Evolutionary conservation across 2,888 invertebrate species (phyloP).

Genomic region (Caenorhabditis sp.): DNA sequence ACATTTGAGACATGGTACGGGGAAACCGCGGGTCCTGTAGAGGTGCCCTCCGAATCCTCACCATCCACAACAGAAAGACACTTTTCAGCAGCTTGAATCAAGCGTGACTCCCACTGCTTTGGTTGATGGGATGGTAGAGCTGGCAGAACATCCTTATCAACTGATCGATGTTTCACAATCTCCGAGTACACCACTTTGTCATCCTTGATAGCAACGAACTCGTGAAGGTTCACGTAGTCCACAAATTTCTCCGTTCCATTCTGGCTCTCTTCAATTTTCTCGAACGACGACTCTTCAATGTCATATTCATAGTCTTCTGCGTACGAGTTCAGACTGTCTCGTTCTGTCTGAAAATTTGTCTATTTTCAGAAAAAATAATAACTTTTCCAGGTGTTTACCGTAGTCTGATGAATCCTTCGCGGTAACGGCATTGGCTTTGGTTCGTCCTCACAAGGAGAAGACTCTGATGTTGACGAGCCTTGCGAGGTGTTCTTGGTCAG

Average conservation of each 20-base stretch:
- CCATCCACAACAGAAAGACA: slow-evolving; percentile 67
- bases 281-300: slow-evolving; percentile 78
- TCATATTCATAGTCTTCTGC: slow-evolving; percentile 80
- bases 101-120: slow-evolving; percentile 69
- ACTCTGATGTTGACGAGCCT: slow-evolving; percentile 73
- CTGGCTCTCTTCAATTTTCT: slow-evolving; percentile 66
- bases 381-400: slow-evolving; percentile 7
- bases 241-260: slow-evolving; percentile 56
- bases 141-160: slow-evolving; percentile 63
- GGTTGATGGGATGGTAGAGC: slow-evolving; percentile 72
- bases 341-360: slow-evolving; percentile 69
- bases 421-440: slow-evolving; percentile 72
- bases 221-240: slow-evolving; percentile 79
- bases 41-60: slow-evolving; percentile 62
- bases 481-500: slow-evolving; percentile 53
- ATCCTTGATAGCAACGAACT: slow-evolving; percentile 77
- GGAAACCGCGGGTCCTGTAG: slow-evolving; percentile 50
- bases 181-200: slow-evolving; percentile 75
- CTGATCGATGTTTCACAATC: slow-evolving; percentile 70
- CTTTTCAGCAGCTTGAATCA: slow-evolving; percentile 77
- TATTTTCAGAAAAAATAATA: background rate
- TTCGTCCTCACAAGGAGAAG: slow-evolving; percentile 75
- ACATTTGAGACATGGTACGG: slow-evolving; percentile 68
- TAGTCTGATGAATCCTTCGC: slow-evolving; percentile 45
- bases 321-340: slow-evolving; percentile 78